Evolutionary conservation across 2,113 vertebrate species (phyloP).

Genomic region (Lasiurus borealis): DNA sequence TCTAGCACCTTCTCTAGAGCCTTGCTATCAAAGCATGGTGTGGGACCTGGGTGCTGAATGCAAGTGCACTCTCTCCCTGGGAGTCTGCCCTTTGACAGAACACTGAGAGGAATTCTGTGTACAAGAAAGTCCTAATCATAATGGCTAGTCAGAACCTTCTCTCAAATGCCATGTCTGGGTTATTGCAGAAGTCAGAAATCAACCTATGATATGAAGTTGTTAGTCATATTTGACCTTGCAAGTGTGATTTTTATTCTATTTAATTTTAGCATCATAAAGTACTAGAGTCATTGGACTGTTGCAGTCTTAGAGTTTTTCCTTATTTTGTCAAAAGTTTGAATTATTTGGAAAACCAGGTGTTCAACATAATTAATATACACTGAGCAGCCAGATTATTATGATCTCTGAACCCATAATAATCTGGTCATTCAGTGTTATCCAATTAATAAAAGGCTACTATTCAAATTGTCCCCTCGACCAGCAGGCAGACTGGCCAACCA

Average conservation of each 20-base stretch:
- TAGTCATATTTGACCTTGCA: neutral
- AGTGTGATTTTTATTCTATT: neutral
- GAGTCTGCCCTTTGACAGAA: neutral
- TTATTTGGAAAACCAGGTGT: neutral
- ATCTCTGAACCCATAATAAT: too few relatives aligned
- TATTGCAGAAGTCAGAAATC: neutral
- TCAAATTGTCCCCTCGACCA: too few relatives aligned
- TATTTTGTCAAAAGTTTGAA: neutral
- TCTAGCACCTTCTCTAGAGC: neutral
- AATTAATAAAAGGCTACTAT: too few relatives aligned
- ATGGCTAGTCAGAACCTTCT: neutral
- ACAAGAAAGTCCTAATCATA: rapidly evolving
- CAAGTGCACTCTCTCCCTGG: neutral
- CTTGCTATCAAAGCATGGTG: neutral
- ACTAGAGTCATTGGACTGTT: too few relatives aligned
- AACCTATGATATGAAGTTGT: neutral
- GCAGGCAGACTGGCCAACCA: too few relatives aligned
- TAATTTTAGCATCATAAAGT: neutral
- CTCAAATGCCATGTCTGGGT: neutral
- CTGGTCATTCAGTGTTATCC: too few relatives aligned
- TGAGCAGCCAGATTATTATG: too few relatives aligned
- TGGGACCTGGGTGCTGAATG: too few relatives aligned
- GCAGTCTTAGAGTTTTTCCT: neutral
- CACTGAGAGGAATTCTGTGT: neutral
- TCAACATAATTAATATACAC: neutral